These are phyloP conservation scores for Ctenodactylus gundi DNA, from an alignment of 2,113 vertebrate species.

Conservation along the genomic window DNA sequence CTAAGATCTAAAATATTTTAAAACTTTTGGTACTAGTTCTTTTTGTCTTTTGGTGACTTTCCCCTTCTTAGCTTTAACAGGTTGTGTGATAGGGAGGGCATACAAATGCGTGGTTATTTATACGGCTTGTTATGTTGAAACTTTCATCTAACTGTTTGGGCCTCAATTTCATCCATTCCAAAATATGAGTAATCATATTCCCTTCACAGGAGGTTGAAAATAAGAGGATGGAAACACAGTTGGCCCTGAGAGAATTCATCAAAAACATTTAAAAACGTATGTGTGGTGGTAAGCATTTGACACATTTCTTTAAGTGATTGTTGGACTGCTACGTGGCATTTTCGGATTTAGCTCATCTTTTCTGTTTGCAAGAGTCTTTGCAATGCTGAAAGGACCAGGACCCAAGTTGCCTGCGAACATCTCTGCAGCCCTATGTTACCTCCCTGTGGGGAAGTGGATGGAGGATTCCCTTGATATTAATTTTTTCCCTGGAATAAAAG, in stretches of 20 bases:
- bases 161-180: background rate
- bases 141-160: background rate
- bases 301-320: background rate
- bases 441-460: background rate
- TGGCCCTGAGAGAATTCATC: background rate
- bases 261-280: background rate
- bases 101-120: background rate
- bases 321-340: background rate
- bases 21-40: background rate
- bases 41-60: background rate
- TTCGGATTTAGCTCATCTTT: background rate
- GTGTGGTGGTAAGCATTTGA: background rate
- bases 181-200: background rate
- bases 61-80: background rate
- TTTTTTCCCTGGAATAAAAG: background rate
- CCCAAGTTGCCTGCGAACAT: background rate
- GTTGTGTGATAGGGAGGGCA: background rate
- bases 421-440: background rate
- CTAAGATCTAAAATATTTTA: background rate
- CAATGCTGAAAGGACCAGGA: background rate
- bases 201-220: background rate
- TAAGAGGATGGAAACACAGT: background rate
- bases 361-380: background rate
- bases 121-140: background rate
- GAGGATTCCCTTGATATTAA: background rate